Evolutionary conservation across 2,113 vertebrate species (phyloP).

Genomic region (Dermatemys mawii): DNA sequence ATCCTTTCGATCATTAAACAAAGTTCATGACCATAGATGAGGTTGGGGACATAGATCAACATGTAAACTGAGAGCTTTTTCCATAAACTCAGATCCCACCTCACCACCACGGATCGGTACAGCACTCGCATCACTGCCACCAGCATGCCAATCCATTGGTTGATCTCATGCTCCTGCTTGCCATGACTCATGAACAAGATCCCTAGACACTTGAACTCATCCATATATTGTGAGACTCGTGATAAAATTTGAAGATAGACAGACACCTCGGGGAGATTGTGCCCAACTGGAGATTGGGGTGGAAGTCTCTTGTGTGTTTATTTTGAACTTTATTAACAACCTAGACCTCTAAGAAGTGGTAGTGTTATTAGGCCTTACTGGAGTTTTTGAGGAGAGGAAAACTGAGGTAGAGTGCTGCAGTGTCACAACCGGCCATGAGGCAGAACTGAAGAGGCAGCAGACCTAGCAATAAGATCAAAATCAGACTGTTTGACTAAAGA

Average conservation of each 20-base stretch:
- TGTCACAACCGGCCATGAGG: neutral
- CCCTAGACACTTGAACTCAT: too few relatives aligned
- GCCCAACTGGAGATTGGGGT: neutral
- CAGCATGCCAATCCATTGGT: too few relatives aligned
- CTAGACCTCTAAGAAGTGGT: neutral
- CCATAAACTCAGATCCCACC: too few relatives aligned
- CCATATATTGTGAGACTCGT: rapidly evolving
- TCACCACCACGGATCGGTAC: too few relatives aligned
- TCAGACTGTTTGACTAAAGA: neutral
- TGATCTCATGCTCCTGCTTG: too few relatives aligned
- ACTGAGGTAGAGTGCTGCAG: neutral
- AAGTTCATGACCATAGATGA: too few relatives aligned
- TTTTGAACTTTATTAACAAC: too few relatives aligned
- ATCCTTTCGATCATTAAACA: too few relatives aligned
- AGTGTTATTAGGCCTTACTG: neutral
- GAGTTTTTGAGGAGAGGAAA: neutral
- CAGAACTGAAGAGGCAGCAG: neutral
- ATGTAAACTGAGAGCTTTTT: too few relatives aligned
- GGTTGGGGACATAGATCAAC: too few relatives aligned
- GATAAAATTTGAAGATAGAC: neutral
- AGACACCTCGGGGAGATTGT: neutral
- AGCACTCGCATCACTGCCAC: too few relatives aligned
- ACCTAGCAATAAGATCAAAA: neutral
- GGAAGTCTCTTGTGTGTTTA: neutral
- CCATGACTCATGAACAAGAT: too few relatives aligned